These are phyloP conservation scores for Cochlearius cochlearius DNA, from an alignment of 2,113 vertebrate genomes.

Conservation along the genomic window DNA sequence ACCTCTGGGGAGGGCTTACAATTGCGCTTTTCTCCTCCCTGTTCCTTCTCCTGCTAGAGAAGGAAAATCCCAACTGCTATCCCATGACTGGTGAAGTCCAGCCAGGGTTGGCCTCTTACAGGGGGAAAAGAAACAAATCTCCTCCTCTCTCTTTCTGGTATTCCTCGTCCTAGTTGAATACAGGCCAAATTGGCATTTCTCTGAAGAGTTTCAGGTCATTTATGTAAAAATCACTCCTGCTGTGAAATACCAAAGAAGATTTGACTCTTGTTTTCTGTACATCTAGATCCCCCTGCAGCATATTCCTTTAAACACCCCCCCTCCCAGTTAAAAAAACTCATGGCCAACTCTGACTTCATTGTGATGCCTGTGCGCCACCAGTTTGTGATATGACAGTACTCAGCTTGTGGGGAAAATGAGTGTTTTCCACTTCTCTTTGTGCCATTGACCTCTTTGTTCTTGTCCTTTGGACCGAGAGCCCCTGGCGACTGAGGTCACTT, in stretches of 20 bases:
- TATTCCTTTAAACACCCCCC: neutral
- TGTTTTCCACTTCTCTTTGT: neutral
- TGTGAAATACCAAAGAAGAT: neutral
- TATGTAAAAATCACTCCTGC: neutral
- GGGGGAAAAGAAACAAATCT: neutral
- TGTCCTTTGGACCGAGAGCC: neutral
- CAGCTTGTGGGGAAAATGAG: accelerated
- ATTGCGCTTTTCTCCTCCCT: neutral
- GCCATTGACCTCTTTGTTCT: neutral
- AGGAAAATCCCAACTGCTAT: neutral
- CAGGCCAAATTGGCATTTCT: neutral
- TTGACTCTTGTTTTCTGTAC: neutral
- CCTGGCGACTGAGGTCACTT: neutral
- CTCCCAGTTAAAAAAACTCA: neutral
- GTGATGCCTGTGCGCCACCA: neutral
- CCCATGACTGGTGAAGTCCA: neutral
- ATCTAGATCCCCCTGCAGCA: neutral
- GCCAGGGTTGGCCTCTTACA: neutral
- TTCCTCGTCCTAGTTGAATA: neutral
- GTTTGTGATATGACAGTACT: neutral
- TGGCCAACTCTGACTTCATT: accelerated
- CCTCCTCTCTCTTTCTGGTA: neutral
- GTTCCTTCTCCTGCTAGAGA: neutral
- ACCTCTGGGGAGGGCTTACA: neutral
- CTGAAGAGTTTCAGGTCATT: neutral